Base-by-base conservation (phyloP, 2,797 vertebrate genomes). In the Spheniscus humboldti region DNA sequence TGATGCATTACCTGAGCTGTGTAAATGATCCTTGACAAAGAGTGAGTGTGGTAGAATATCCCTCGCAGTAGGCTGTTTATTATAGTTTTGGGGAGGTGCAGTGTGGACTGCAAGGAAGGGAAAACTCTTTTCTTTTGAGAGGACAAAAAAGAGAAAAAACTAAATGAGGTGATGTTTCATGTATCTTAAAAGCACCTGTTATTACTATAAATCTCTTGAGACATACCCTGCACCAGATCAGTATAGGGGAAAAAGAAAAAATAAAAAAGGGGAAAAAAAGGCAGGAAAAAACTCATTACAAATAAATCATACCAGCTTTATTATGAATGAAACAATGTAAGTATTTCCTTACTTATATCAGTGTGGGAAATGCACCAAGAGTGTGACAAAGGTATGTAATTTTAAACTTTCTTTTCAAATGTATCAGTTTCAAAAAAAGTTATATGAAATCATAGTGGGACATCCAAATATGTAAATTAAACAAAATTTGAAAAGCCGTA, bases 341-440 rank as follows among this genome's bases (percentile, higher is more conserved):
- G 25, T 35, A 8, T 69, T 50, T 68, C 35, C 15, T 3, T 55
- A 22, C 23, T 56, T 78, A 16, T 15, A 64, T 47, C 8, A 72
- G 10, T 43, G 24, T 74, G 41, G 16, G 5, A 90, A 93, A 77
- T 62, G 37, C 27, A 90, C 8, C 4, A 72, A 53, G 25, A 41
- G 6, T 33, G 6, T 53, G 35, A 60, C 16, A 90, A 90, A 68
- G 9, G 3, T 17, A 39, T 9, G 1, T 31, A 35, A 45, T 37
- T 56, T 59, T 23, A 66, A 90, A 57, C 3, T 19, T 35, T 5
- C 3, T 66, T 86, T 90, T 72, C 17, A 78, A 90, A 78, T 18
- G 20, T 25, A 41, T 5, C 1, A 0, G 1, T 39, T 90, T 52
- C 9, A 14, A 59, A 66, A 50, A 81, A 53, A n/a, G 0, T 23